Evolutionary conservation across 2,797 vertebrate genomes (phyloP), one percentile per base, ranked within the genome.

Genomic region (Cyclura pinguis): DNA sequence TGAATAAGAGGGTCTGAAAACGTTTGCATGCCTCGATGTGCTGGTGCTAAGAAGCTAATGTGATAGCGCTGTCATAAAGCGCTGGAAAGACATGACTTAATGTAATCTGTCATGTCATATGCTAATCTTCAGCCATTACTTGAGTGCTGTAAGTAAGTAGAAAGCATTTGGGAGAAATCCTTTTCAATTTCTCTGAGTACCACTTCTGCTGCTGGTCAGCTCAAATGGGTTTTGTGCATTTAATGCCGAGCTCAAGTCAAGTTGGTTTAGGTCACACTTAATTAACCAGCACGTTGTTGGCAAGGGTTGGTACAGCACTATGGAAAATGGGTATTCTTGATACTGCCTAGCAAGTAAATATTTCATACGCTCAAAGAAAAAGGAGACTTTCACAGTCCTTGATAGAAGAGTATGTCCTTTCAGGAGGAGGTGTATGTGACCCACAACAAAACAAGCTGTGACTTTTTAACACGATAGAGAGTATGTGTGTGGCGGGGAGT

Each of bases 21-120:
- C 97, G 99, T 99, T 99, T 99, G 98, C 98, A 99, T 99, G 98
- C 97, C 97, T 98, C 97, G 94, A 98, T 98, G 97, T 97, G 98
- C 98, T 97, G 96, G 97, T 98, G 98, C 98, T 99, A 98, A 99
- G 98, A 98, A 98, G 98, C 98, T 99, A 99, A 99, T 98, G 97
- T 97, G 97, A 98, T 97, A 97, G 97, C 94, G 97, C 98, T 97
- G 98, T 98, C 98, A 98, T 98, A 98, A 99, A 99, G 98, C 97
- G 97, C 97, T 94, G 97, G 96, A 98, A 90, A 98, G 98, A 98
- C 98, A 97, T 98, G 98, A 98, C 98, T 99, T 99, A 99, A 99
- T 99, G 98, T 99, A 99, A 99, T 99, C 98, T 99, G 98, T 99
- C 98, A 98, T 99, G 99, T 99, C 98, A 99, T 99, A 99, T 99